Conservation (phyloP, 2,113 vertebrate species). For the Boleophthalmus pectinirostris region DNA sequence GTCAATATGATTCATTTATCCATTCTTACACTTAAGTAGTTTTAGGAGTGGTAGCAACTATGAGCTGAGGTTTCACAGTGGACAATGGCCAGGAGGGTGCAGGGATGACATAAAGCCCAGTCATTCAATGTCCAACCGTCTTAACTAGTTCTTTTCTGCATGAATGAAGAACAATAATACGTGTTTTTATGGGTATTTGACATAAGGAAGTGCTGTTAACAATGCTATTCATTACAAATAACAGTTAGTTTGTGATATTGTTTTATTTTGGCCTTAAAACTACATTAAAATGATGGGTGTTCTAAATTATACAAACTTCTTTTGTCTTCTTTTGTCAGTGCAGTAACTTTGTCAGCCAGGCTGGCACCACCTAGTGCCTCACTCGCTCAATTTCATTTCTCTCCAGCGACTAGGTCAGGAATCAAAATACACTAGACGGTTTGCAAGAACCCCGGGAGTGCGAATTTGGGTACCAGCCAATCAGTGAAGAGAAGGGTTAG, state of each 20-base stretch:
- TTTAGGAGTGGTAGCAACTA: background rate
- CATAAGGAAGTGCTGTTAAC: background rate
- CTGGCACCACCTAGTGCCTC: too few species aligned
- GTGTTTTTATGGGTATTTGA: background rate
- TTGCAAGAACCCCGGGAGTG: too few species aligned
- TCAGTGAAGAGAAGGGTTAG: too few species aligned
- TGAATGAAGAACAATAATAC: background rate
- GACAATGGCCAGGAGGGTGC: background rate
- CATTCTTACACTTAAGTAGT: background rate
- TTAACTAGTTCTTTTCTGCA: background rate
- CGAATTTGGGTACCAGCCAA: too few species aligned
- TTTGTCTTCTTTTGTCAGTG: too few species aligned
- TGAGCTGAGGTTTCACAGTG: background rate
- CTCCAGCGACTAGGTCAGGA: too few species aligned
- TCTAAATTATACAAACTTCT: too few species aligned
- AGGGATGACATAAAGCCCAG: background rate
- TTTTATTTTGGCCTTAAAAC: background rate
- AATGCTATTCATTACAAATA: background rate
- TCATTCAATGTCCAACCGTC: background rate
- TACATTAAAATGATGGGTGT: too few species aligned
- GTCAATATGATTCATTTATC: background rate
- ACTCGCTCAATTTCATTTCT: too few species aligned
- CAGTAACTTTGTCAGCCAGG: too few species aligned
- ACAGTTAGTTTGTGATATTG: background rate
- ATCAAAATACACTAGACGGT: too few species aligned